These are phyloP conservation scores for Oreocharis arfaki DNA, from an alignment of 2,113 vertebrate species.

Conservation along the genomic window DNA sequence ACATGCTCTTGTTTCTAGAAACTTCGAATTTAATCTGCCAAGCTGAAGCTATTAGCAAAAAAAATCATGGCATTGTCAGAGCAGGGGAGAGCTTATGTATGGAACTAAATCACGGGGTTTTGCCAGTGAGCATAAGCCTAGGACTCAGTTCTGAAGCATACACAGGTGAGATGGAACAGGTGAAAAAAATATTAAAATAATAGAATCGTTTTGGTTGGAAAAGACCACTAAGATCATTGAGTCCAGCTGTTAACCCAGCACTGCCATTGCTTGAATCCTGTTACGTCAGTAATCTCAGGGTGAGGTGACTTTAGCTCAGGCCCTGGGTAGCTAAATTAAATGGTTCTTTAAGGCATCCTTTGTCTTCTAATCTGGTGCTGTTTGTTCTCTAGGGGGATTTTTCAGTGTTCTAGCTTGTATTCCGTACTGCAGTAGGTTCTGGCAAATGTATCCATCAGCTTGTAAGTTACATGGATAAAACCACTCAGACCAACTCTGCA, in stretches of 20 bases:
- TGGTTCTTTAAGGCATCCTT: background rate
- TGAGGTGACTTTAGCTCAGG: background rate
- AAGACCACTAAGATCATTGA: background rate
- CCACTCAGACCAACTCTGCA: background rate
- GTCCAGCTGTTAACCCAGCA: background rate
- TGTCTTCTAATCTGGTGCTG: background rate
- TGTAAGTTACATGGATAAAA: background rate
- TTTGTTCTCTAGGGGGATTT: background rate
- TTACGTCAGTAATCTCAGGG: background rate
- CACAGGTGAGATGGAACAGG: background rate
- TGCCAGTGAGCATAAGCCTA: background rate
- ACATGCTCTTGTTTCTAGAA: background rate
- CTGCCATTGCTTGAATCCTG: background rate
- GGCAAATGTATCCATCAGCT: background rate
- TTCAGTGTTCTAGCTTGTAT: background rate
- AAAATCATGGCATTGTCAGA: fast-evolving
- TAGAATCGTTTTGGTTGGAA: background rate
- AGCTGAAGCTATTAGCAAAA: background rate
- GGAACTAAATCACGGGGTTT: background rate
- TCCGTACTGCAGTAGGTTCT: background rate
- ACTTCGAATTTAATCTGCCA: background rate
- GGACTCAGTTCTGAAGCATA: background rate
- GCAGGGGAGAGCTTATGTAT: background rate
- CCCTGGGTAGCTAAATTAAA: background rate
- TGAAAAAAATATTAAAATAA: background rate